phyloP scores from a whole-genome alignment of 2,888 invertebrate species.

The Cheilosia urbana region DNA sequence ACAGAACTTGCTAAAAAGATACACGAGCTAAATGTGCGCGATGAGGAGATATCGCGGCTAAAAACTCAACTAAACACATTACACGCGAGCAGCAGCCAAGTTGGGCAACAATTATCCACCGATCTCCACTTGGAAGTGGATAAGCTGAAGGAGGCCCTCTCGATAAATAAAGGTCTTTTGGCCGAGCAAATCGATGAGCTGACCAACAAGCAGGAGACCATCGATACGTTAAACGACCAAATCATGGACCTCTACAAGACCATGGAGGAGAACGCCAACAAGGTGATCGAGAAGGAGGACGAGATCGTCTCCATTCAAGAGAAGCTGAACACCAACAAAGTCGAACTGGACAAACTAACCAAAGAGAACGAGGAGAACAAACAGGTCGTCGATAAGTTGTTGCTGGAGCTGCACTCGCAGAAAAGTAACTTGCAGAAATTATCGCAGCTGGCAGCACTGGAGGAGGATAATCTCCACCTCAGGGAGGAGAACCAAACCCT shows the following conservation, averaged over 20 bases:
- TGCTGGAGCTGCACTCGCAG: conserved; percentile 76
- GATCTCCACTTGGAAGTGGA: conserved; percentile 79
- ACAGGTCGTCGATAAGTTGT: conserved; percentile 76
- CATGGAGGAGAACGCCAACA: conserved; percentile 85
- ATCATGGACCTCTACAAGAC: conserved; percentile 85
- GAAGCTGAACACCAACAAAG: conserved; percentile 83
- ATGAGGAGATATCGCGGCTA: conserved; percentile 82
- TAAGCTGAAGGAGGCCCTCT: conserved; percentile 77
- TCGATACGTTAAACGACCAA: conserved; percentile 86
- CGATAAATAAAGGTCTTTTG: conserved; percentile 81
- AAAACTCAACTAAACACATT: conserved; percentile 84
- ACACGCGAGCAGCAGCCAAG: conserved; percentile 83
- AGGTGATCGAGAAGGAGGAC: conserved; percentile 84
- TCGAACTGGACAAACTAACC: conserved; percentile 84
- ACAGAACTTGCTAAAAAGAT: conserved; percentile 78
- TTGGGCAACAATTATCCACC: conserved; percentile 77
- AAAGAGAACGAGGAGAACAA: conserved; percentile 81
- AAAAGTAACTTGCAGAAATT: conserved; percentile 57
- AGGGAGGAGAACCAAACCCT: conserved; percentile 79
- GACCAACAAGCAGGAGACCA: conserved; percentile 86
- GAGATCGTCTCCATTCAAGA: conserved; percentile 84
- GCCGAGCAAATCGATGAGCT: conserved; percentile 82
- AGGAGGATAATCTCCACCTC: conserved; percentile 82
- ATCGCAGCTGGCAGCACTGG: conserved; percentile 75
- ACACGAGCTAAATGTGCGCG: conserved; percentile 79